phyloP scores from a whole-genome alignment of 2,888 invertebrate genomes.

The Syritta pipiens region DNA sequence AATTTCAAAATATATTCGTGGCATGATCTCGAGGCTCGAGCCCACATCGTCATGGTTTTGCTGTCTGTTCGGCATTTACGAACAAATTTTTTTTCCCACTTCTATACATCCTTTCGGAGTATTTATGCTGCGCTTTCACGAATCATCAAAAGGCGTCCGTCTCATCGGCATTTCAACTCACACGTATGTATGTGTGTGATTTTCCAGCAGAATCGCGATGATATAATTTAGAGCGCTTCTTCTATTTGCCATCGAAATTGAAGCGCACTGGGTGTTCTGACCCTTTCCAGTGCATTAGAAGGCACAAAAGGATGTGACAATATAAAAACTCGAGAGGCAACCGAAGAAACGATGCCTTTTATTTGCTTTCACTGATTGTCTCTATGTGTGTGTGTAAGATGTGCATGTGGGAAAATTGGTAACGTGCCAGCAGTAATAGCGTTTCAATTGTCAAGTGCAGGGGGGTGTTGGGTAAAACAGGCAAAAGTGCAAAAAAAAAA shows the following conservation, averaged over 20 bases:
- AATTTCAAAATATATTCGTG: constrained; percentile 53
- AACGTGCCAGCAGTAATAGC: constrained; percentile 60
- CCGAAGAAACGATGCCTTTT: constrained; percentile 17
- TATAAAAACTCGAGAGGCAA: constrained; percentile 11
- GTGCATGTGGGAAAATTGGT: constrained; percentile 36
- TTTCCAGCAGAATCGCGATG: constrained; percentile 22
- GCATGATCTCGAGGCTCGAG: constrained; percentile 41
- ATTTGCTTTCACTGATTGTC: constrained; percentile 6
- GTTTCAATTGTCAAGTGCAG: constrained; percentile 57
- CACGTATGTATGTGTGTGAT: background rate
- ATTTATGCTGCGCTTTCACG: constrained; percentile 40
- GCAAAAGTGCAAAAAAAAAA: too few relatives aligned
- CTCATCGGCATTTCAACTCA: background rate
- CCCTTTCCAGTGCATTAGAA: constrained; percentile 26
- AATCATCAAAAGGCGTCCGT: constrained; percentile 29
- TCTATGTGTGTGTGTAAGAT: constrained; percentile 6
- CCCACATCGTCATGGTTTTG: constrained; percentile 22
- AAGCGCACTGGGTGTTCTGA: background rate
- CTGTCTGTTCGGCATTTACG: constrained; percentile 15
- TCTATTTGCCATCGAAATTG: constrained; percentile 44
- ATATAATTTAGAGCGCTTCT: constrained; percentile 32
- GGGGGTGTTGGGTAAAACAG: background rate
- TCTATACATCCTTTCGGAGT: too few relatives aligned
- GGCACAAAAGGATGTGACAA: constrained; percentile 29
- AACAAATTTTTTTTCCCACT: constrained; percentile 3